Evolutionary conservation across 2,888 invertebrate species (phyloP).

Genomic region (Tortrix viridana): DNA sequence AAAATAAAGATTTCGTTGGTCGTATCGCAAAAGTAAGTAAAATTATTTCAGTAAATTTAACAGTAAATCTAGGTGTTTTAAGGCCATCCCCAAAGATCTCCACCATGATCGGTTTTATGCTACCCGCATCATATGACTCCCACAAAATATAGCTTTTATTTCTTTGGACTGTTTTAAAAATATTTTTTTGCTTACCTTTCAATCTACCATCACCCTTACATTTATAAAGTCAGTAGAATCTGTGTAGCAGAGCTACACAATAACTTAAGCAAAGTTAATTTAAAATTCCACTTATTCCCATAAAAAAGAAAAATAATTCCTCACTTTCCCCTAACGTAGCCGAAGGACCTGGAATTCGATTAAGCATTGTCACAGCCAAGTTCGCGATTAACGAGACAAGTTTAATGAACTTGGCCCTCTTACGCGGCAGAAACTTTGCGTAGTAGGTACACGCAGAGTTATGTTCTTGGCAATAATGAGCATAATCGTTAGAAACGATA

Average conservation of each 20-base stretch:
- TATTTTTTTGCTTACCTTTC: too few relatives aligned
- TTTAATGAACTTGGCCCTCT: slow-evolving; percentile 36
- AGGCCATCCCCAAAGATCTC: too few relatives aligned
- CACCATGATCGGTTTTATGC: too few relatives aligned
- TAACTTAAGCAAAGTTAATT: slow-evolving; percentile 3
- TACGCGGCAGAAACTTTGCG: slow-evolving; percentile 19
- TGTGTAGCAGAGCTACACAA: too few relatives aligned
- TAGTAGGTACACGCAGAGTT: slow-evolving; percentile 17
- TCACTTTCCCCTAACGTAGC: background rate
- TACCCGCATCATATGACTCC: too few relatives aligned
- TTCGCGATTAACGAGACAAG: slow-evolving; percentile 38
- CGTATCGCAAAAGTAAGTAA: too few relatives aligned
- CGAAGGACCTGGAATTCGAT: slow-evolving; percentile 32
- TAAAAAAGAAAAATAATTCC: slow-evolving; percentile 21
- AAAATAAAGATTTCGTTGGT: too few relatives aligned
- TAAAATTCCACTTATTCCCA: slow-evolving; percentile 21
- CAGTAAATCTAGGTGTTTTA: too few relatives aligned
- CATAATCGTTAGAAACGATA: slow-evolving; percentile 2
- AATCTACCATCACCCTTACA: too few relatives aligned
- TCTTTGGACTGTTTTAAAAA: too few relatives aligned
- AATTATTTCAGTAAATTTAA: too few relatives aligned
- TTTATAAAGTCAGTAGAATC: background rate
- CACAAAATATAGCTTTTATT: too few relatives aligned
- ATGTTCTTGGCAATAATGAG: slow-evolving; percentile 20
- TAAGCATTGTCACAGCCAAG: slow-evolving; percentile 37